A percentile compares a stretch with the other conserved stretches of the same genome.
These are phyloP conservation scores for Eospalax fontanierii DNA, from an alignment of 2,797 vertebrate genomes.

Conservation along the genomic window DNA sequence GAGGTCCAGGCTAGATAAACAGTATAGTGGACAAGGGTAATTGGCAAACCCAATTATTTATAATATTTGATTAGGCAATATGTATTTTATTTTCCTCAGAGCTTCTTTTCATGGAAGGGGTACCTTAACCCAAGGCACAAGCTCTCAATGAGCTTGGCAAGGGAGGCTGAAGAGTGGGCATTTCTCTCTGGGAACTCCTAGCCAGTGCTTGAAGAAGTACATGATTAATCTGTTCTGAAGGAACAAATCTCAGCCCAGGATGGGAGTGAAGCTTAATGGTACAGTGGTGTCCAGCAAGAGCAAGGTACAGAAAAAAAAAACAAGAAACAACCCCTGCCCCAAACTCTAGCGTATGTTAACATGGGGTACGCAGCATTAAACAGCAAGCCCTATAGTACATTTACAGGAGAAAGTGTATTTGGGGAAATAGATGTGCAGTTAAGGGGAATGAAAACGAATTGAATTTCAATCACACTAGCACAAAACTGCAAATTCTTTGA, in stretches of 20 bases:
- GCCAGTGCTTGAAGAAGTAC: constrained; percentile 77
- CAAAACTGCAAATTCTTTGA: not conserved
- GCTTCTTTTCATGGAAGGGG: not conserved
- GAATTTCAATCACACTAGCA: constrained; percentile 13
- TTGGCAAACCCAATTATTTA: not conserved
- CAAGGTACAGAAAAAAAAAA: not conserved
- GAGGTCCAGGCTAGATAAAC: not conserved
- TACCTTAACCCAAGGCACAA: not conserved
- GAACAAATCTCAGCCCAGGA: constrained; percentile 78
- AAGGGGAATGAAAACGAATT: constrained; percentile 58
- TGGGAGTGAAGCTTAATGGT: not conserved
- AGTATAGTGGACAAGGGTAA: not conserved
- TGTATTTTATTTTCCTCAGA: not conserved
- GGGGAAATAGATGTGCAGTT: constrained; percentile 16
- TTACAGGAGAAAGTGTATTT: constrained; percentile 69
- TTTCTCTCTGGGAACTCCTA: not conserved
- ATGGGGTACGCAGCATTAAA: constrained; percentile 75
- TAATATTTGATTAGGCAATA: not conserved
- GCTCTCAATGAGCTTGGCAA: not conserved
- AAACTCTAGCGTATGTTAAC: constrained; percentile 66
- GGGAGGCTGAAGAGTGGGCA: not conserved
- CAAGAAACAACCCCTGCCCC: not conserved
- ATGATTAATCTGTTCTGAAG: constrained; percentile 86
- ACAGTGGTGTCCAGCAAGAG: not conserved
- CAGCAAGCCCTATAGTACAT: constrained; percentile 60